A percentile compares a stretch with the other conserved stretches of the same genome.
Conservation (phyloP, 1,140 invertebrate species). For the Galendromus occidentalis region DNA sequence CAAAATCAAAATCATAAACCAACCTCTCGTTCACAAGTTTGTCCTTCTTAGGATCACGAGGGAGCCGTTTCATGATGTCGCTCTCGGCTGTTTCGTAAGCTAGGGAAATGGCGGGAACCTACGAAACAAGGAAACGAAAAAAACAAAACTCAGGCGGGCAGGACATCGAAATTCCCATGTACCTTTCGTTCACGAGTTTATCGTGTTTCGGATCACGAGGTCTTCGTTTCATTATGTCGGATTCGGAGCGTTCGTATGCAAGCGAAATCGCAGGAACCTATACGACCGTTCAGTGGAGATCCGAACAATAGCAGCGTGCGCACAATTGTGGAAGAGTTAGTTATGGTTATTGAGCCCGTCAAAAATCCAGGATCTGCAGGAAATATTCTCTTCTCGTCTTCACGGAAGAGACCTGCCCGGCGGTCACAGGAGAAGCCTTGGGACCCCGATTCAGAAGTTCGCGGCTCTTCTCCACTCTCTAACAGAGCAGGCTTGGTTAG, state of each 20-base stretch:
- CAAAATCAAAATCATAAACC: background rate
- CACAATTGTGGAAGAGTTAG: no score
- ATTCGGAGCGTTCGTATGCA: conserved; percentile 45
- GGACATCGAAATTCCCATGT: background rate
- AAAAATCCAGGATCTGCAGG: no score
- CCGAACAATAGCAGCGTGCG: background rate
- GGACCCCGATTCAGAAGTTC: no score
- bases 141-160: background rate
- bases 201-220: conserved; percentile 43
- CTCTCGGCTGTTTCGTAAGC: conserved; percentile 88
- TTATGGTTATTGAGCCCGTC: no score
- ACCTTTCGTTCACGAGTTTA: conserved; percentile 40
- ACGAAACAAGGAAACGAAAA: background rate
- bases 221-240: conserved; percentile 46
- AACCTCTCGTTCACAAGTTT: conserved; percentile 77
- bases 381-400: no score
- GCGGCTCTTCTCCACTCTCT: no score
- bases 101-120: conserved; percentile 82
- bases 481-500: no score
- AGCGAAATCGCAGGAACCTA: conserved; percentile 47
- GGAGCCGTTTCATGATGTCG: conserved; percentile 91
- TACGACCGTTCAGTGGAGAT: background rate
- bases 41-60: conserved; percentile 75
- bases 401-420: no score
- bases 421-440: no score